Conservation (phyloP, 1,140 invertebrate genomes). For the Leptinotarsa defecta region DNA sequence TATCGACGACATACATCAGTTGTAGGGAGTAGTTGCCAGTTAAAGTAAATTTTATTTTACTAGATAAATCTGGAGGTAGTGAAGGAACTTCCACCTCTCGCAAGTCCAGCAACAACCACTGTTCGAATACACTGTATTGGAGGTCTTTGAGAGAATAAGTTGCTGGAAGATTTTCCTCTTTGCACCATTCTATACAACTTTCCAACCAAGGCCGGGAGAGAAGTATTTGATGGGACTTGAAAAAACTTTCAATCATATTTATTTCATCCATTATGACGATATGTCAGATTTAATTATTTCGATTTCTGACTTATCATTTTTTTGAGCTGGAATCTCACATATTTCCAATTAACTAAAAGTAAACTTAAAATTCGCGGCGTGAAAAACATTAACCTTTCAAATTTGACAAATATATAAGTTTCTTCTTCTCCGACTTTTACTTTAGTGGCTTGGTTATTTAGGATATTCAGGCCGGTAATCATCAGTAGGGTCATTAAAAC, state of each 20-base stretch:
- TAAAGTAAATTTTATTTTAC: conserved; percentile 56
- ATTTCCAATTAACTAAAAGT: too few species aligned
- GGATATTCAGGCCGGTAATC: too few species aligned
- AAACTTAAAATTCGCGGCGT: too few species aligned
- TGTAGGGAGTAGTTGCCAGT: conserved; percentile 65
- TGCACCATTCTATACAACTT: conserved; percentile 51
- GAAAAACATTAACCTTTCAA: too few species aligned
- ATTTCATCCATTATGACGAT: conserved; percentile 32
- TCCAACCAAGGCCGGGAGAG: conserved; percentile 48
- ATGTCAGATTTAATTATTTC: too few species aligned
- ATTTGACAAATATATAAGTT: too few species aligned
- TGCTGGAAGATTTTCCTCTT: conserved; percentile 35
- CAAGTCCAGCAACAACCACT: conserved; percentile 69
- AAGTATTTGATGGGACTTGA: conserved; percentile 41
- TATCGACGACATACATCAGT: conserved; percentile 50
- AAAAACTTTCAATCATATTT: conserved; percentile 38
- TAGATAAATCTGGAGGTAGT: conserved; percentile 61
- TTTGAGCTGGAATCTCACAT: too few species aligned
- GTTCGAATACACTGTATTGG: conserved; percentile 52
- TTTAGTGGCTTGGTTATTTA: too few species aligned
- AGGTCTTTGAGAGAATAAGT: conserved; percentile 45
- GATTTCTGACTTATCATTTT: too few species aligned
- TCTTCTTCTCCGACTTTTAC: too few species aligned
- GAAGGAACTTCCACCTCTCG: conserved; percentile 61
- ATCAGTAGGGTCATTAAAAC: too few species aligned